Percentiles rank a stretch among this genome's conserved stretches.
Conservation (phyloP, 2,113 vertebrate species). For the Tauraco erythrolophus region DNA sequence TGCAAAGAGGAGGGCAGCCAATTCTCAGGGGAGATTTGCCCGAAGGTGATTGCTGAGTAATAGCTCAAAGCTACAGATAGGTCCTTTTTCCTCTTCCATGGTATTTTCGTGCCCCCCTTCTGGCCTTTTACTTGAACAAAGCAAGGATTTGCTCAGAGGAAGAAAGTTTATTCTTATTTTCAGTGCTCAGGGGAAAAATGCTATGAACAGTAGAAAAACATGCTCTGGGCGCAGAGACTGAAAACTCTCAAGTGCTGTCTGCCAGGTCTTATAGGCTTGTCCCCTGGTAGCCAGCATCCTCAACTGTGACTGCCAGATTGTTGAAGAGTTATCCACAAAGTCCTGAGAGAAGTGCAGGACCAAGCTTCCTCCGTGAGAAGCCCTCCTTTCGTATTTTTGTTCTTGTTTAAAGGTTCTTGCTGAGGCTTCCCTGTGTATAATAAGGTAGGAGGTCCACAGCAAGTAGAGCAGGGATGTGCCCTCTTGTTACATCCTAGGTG, state of each 20-base stretch:
- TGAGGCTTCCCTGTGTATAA: background rate
- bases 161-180: background rate
- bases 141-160: background rate
- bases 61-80: background rate
- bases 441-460: background rate
- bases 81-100: background rate
- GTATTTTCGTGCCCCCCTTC: background rate
- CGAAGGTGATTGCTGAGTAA: background rate
- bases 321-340: background rate
- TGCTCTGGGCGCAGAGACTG: background rate
- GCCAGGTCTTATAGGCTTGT: background rate
- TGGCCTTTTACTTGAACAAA: background rate
- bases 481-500: fast-evolving
- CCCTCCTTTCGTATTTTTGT: background rate
- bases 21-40: conserved; percentile 10
- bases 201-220: background rate
- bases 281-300: background rate
- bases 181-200: background rate
- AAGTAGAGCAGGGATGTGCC: background rate
- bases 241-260: background rate
- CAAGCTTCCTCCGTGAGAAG: fast-evolving
- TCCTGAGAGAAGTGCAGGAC: background rate
- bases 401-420: background rate
- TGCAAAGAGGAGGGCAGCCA: background rate
- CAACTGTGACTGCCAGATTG: background rate